Evolutionary conservation across 2,113 vertebrate species (phyloP).

Genomic region (Eudyptes chrysolophus): DNA sequence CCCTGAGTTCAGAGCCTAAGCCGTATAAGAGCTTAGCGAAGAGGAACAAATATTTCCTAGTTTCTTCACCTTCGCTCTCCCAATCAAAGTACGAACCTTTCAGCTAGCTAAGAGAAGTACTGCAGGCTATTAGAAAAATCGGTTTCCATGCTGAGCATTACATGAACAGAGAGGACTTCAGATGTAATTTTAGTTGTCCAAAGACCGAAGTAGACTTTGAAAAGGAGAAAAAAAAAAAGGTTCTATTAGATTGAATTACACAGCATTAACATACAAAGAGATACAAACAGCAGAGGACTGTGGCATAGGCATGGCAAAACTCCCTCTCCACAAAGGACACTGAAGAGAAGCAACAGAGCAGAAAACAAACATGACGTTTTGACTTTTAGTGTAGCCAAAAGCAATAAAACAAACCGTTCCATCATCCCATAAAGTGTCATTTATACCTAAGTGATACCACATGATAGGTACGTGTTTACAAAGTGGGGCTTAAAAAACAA

Average conservation of each 20-base stretch:
- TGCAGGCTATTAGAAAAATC: background rate
- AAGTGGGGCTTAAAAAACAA: background rate
- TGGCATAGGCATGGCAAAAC: background rate
- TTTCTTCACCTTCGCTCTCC: background rate
- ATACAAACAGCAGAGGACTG: background rate
- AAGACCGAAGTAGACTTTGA: background rate
- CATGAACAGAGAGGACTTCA: background rate
- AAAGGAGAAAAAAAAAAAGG: background rate
- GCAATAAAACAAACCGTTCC: background rate
- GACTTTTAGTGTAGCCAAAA: background rate
- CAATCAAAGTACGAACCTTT: no score
- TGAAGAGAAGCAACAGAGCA: background rate
- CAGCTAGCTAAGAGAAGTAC: background rate
- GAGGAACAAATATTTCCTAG: background rate
- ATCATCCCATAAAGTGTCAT: fast-evolving
- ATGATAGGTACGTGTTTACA: fast-evolving
- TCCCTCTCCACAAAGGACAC: background rate
- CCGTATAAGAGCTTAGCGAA: background rate
- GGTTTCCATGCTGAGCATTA: no score
- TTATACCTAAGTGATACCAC: background rate
- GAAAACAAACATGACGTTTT: background rate
- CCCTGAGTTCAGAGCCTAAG: background rate
- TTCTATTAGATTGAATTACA: background rate
- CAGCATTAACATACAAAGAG: background rate
- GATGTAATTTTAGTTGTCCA: background rate